Evolutionary conservation across 1,140 invertebrate species (phyloP), one percentile per base, ranked within the genome.

Genomic region (Zaprionus ornatus): DNA sequence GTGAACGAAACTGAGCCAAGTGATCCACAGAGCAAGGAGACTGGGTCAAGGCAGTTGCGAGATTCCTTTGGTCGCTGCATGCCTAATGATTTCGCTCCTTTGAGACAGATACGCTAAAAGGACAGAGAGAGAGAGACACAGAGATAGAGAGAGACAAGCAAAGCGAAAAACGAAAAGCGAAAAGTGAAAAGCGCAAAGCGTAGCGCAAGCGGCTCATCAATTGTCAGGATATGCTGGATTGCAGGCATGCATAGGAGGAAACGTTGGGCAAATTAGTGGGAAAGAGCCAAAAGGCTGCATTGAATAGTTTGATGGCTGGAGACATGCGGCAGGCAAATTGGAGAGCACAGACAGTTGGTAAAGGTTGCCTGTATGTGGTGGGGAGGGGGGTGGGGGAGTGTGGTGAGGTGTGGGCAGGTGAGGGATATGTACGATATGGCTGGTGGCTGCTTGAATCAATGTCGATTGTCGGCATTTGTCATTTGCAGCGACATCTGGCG

Each of bases 391-490:
- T n/a, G 40, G 4, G 5, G 35, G 32, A 6, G 6, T 32, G 35
- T n/a, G 40, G 32, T 13, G 1, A 12, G 29, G 15, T 29, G 21
- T 25, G 23, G 9, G 59, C 21, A 19, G 10, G 12, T 40, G 40
- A 12, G 59, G 15, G 23, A 21, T 17, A 35, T 45, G 40, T 45
- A 15, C 52, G 17, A 50, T 13, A 50, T 23, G 3, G 7, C 19
- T 50, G 19, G 19, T 23, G 19, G 10, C 45, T 50, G 32, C 37
- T 42, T 82, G 55, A 27, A 69, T 56, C 67, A 29, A 63, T 64
- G 66, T 40, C 80, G 84, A 88, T 86, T 87, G 84, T 88, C 70
- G 83, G 77, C 84, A 77, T 88, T 88, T 87, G 84, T 88, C 85
- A 84, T 78, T 68, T 79, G 74, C 85, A 80, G 70, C 67, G 83